These are phyloP conservation scores for Sander vitreus DNA, from an alignment of 2,113 vertebrate species.

Conservation along the genomic window DNA sequence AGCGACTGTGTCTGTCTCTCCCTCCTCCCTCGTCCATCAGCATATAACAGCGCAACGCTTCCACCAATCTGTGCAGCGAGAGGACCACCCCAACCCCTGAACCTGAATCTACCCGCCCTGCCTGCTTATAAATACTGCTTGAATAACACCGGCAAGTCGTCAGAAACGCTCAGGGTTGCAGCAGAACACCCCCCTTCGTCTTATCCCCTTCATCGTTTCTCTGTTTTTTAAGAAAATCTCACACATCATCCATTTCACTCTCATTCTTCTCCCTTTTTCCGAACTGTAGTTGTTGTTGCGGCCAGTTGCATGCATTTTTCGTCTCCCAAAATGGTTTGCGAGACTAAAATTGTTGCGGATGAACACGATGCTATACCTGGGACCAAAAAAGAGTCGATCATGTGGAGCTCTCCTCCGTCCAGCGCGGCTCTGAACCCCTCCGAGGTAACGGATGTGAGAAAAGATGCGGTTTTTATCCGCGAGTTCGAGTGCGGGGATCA, in stretches of 20 bases:
- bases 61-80: constrained; percentile 87
- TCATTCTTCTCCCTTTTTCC: constrained; percentile 38
- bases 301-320: constrained; percentile 97
- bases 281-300: constrained; percentile 73
- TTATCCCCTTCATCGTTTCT: constrained; percentile 70
- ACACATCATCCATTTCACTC: constrained; percentile 61
- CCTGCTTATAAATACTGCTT: constrained; percentile 90
- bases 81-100: constrained; percentile 87
- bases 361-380: constrained; percentile 92
- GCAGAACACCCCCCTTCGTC: constrained; percentile 79
- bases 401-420: constrained; percentile 90
- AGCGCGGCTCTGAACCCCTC: constrained; percentile 73
- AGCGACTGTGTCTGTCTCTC: constrained; percentile 34
- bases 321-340: constrained; percentile 98
- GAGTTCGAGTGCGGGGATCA: constrained; percentile 91
- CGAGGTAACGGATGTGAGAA: constrained; percentile 80
- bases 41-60: constrained; percentile 82
- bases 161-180: constrained; percentile 86
- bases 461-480: constrained; percentile 89
- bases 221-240: constrained; percentile 68
- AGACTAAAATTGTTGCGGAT: constrained; percentile 97
- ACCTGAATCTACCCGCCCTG: constrained; percentile 84
- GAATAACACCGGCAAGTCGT: constrained; percentile 88
- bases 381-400: constrained; percentile 90
- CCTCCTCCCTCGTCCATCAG: constrained; percentile 70